Base-by-base conservation (phyloP, 1,140 invertebrate species). In the Chymomyza costata region DNA sequence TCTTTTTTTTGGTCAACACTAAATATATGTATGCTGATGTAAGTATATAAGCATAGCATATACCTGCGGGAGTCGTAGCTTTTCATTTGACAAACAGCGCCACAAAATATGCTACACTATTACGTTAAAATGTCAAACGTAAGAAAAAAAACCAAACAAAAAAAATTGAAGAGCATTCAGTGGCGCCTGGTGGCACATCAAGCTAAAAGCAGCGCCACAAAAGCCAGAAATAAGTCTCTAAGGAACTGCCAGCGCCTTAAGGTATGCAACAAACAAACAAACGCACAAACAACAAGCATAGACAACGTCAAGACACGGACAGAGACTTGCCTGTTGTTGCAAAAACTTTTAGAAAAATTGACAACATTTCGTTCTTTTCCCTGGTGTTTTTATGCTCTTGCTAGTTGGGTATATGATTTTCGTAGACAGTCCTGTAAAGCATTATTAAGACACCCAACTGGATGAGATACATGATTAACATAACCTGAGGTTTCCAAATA, bases 201-300 rank as follows among this genome's bases (percentile, higher is more conserved):
- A 78, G 71, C 65, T 74, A 63, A 76, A 78, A 80, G 71, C 71
- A 50, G 55, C 49, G 58, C 58, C 53, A 61, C 46, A 70, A 63
- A 76, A 70, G 70, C 71, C 71, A 76, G 51, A 31, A 49, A 30
- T 50, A 60, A 50, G 41, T 60, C 50, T 61, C 30, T 32, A 32
- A 10, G 32, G 63, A 58, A 51, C 52, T 57, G 61, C 59, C 59
- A 66, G 53, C 55, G 63, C 73, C 73, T 64, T 44, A 65, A 78
- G 73, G 73, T 73, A 68, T 73, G 73, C 67, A 71, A 68, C 67
- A 65, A 70, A 34, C 3, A 62, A 56, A 10, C 25, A 28, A 28
- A 28, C 25, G 10, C 5, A 28, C 5, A 28, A 10, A 45, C 57
- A 51, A 62, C 32, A 38, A 45, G 37, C n/a, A 11, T 44, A 30